Base-by-base conservation (phyloP, 1,140 invertebrate species). In the Anadara kagoshimensis region DNA sequence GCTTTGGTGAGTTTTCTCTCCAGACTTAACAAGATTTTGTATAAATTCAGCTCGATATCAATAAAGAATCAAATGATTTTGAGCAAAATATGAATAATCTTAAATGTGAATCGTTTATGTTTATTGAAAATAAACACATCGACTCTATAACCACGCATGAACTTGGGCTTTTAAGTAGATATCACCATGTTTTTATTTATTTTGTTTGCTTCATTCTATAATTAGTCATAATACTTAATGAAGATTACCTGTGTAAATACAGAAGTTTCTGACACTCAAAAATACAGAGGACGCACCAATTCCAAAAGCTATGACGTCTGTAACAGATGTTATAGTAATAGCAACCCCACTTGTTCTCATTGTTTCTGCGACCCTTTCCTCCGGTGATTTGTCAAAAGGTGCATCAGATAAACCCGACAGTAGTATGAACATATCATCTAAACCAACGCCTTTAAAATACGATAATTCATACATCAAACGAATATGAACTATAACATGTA, bases 311-410 rank as follows among this genome's bases (percentile, higher is more conserved):
- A 98, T 92, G 90, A 98, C 94, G 87, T 98, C 96, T 0, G 97
- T 99, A 22, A 98, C 90, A 0, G 97, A 98, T 1, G 97, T 98
- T 75, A 99, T 98, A 36, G 97, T 98, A 66, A 99, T 98, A 5
- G 96, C 97, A n/a, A 98, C 96, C 0, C 96, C 97, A 18, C 96
- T 96, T 85, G 97, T 95, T 49, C 94, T 94, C 83, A 98, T 92
- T 89, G 95, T 96, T 56, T 93, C 90, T 0, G 93, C 95, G 93
- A 98, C 94, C 26, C 96, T 89, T 84, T 96, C 93, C 0, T 94
- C 93, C 3, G 26, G 11, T 22, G 11, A 14, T 1, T 12, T 29
- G 2, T 58, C 26, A 29, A 10, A 36, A 10, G 67, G 57, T 47
- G 43, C 67, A 51, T 69, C 67, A 5, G 56, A 41, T 22, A 61